These are phyloP conservation scores for Montipora efflorescens DNA, from an alignment of 64 coral and sea anemone species.

Conservation along the genomic window DNA sequence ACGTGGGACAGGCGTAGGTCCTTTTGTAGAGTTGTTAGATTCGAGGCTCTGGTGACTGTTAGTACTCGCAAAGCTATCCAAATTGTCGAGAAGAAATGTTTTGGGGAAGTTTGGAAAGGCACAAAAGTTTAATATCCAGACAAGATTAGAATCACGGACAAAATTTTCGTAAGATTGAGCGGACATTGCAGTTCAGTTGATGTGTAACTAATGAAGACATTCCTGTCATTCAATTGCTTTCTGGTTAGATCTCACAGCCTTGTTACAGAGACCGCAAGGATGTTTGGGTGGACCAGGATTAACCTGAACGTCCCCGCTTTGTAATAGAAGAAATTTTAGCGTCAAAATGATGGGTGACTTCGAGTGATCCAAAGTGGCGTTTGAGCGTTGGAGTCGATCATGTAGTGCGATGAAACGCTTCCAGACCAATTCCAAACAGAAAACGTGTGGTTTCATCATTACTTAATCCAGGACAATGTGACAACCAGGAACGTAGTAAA, in stretches of 20 bases:
- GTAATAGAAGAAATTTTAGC: neutral
- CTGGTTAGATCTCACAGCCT: slow-evolving; percentile 49
- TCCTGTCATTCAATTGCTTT: slow-evolving; percentile 48
- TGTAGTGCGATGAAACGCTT: neutral
- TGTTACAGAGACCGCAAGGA: slow-evolving; percentile 47
- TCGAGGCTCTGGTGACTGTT: neutral
- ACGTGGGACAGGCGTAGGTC: neutral
- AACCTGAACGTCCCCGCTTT: slow-evolving; percentile 6
- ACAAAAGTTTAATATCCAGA: slow-evolving; percentile 39
- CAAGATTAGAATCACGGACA: slow-evolving; percentile 49
- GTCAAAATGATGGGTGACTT: neutral
- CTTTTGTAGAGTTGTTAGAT: slow-evolving; percentile 5
- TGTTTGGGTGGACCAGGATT: slow-evolving; percentile 51
- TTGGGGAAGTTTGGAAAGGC: slow-evolving; percentile 57
- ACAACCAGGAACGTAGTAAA: neutral
- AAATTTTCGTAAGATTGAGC: slow-evolving; percentile 16
- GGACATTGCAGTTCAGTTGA: slow-evolving; percentile 21
- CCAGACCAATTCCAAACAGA: neutral
- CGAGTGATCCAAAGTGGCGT: slow-evolving; percentile 35
- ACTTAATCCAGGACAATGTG: neutral
- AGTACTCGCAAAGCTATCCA: slow-evolving; percentile 45
- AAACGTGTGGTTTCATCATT: neutral
- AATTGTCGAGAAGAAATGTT: slow-evolving; percentile 60
- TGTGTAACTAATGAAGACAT: slow-evolving; percentile 54
- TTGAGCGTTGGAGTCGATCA: neutral